phyloP scores from a whole-genome alignment of 2,113 vertebrate species.

The Rana temporaria region DNA sequence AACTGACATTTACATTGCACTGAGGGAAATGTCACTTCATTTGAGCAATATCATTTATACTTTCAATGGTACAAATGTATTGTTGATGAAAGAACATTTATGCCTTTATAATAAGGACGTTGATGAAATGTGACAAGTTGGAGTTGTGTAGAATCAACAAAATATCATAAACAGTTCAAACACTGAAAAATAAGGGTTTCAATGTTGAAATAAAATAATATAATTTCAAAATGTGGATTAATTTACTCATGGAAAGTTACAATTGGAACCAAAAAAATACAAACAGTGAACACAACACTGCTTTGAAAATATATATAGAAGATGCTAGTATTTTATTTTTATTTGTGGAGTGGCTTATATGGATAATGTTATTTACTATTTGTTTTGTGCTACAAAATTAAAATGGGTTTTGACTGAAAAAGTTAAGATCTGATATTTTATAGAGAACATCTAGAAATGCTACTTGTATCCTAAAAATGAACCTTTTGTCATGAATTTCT shows the following conservation, averaged over 20 bases:
- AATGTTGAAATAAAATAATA: conserved; percentile 13
- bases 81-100: conserved; percentile 52
- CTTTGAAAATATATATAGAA: not conserved
- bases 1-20: conserved; percentile 51
- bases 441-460: no score
- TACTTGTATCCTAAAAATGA: no score
- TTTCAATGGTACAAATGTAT: conserved; percentile 51
- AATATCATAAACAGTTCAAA: conserved; percentile 32
- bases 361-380: not conserved
- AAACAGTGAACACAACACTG: not conserved
- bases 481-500: no score
- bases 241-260: not conserved
- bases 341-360: not conserved
- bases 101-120: conserved; percentile 50
- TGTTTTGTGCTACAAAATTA: not conserved
- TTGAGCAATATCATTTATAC: conserved; percentile 52
- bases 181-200: conserved; percentile 18
- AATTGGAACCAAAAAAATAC: not conserved
- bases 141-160: conserved; percentile 31
- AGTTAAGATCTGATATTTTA: no score
- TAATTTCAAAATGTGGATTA: not conserved
- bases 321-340: no score
- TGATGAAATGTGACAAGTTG: conserved; percentile 46
- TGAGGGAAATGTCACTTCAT: conserved; percentile 49
- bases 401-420: no score